These are phyloP conservation scores for Lasioglossum vierecki DNA, from an alignment of 2,888 invertebrate species.

Conservation along the genomic window DNA sequence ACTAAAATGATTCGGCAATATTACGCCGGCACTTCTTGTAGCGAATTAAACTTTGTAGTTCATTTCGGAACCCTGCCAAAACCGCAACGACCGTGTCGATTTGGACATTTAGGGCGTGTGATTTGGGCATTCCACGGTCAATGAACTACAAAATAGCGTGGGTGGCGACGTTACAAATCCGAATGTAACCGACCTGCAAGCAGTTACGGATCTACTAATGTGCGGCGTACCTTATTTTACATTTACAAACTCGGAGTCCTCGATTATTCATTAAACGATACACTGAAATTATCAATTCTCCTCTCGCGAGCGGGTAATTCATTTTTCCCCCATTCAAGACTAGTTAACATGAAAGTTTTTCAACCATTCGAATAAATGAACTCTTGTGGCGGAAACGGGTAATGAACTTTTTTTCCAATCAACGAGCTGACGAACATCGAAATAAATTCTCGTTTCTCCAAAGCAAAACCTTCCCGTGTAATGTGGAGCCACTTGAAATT, in stretches of 20 bases:
- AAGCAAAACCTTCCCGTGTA: neutral
- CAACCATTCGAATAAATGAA: neutral
- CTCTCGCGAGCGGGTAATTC: too few species aligned
- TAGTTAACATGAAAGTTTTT: neutral
- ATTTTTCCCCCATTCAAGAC: neutral
- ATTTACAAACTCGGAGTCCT: neutral
- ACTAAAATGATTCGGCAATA: neutral
- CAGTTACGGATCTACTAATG: conserved; percentile 3
- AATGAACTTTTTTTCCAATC: neutral
- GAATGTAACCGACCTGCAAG: conserved; percentile 6
- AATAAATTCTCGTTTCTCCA: neutral
- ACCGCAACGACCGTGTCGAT: conserved; percentile 21
- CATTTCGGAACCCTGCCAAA: conserved; percentile 7
- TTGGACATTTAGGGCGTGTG: conserved; percentile 20
- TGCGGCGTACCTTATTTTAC: neutral
- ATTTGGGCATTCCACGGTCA: conserved; percentile 17
- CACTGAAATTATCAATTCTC: neutral
- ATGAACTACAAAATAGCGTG: conserved; percentile 6
- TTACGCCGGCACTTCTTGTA: neutral
- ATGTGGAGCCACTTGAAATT: neutral
- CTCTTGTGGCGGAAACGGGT: neutral
- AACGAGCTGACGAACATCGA: neutral
- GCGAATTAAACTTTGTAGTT: conserved; percentile 10
- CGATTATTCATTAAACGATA: neutral
- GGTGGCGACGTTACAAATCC: conserved; percentile 4